Evolutionary conservation across 1,140 invertebrate species (phyloP).

Genomic region (Drosophila obscura): DNA sequence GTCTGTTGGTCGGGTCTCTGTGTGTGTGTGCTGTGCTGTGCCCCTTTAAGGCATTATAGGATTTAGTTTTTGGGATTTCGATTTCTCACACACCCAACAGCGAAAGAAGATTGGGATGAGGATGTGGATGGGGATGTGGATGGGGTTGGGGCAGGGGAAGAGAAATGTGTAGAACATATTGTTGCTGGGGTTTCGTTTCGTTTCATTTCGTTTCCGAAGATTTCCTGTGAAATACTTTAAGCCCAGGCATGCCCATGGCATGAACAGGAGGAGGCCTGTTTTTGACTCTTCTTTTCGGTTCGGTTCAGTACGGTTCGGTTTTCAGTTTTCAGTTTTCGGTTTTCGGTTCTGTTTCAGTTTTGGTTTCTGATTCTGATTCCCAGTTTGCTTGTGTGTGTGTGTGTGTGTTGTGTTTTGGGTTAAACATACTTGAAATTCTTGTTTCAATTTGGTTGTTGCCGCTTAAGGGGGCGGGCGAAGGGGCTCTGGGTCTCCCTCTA

Average conservation of each 20-base stretch:
- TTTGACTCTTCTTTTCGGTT: constrained; percentile 15
- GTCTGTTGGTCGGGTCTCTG: constrained; percentile 16
- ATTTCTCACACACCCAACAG: constrained; percentile 68
- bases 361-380: constrained; percentile 46
- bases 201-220: constrained; percentile 69
- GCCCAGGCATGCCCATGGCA: constrained; percentile 51
- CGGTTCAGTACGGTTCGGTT: constrained; percentile 27
- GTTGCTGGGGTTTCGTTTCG: constrained; percentile 63
- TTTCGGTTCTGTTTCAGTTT: constrained; percentile 45
- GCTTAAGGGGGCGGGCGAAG: constrained; percentile 9
- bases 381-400: constrained; percentile 17
- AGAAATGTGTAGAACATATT: constrained; percentile 83
- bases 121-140: not conserved
- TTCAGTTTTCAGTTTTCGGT: constrained; percentile 35
- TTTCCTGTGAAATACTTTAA: constrained; percentile 83
- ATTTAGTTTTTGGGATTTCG: constrained; percentile 83
- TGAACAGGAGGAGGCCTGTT: not conserved
- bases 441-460: constrained; percentile 63
- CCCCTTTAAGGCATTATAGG: constrained; percentile 79
- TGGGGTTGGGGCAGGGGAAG: constrained; percentile 17
- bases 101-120: constrained; percentile 22
- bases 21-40: constrained; percentile 19
- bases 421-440: constrained; percentile 83
- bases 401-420: constrained; percentile 58
- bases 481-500: constrained; percentile 17